Conservation (phyloP, 2,888 invertebrate species). For the Eupithecia abbreviata region DNA sequence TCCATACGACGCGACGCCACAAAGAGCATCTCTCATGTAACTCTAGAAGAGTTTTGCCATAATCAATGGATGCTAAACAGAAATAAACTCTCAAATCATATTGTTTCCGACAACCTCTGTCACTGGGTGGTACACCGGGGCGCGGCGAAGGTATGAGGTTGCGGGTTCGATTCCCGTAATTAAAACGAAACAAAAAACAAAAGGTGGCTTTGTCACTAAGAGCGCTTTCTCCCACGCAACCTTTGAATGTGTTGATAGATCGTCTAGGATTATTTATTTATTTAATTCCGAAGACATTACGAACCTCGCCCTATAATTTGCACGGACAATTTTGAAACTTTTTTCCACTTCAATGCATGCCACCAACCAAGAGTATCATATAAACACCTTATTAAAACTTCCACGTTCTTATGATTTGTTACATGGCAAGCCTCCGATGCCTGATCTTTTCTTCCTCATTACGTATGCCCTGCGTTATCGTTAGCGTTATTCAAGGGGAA, state of each 20-base stretch:
- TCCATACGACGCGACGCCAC: too few relatives aligned
- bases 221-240: too few relatives aligned
- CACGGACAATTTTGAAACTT: background rate
- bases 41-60: too few relatives aligned
- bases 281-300: background rate
- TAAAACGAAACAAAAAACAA: too few relatives aligned
- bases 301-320: background rate
- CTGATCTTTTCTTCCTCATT: conserved; percentile 40
- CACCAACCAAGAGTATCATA: conserved; percentile 13
- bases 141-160: too few relatives aligned
- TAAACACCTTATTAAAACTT: conserved; percentile 29
- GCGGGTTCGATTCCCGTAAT: too few relatives aligned
- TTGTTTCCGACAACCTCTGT: background rate
- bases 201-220: too few relatives aligned
- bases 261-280: background rate
- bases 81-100: background rate
- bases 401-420: conserved; percentile 42
- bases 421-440: conserved; percentile 34
- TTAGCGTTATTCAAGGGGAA: conserved; percentile 39
- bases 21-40: too few relatives aligned
- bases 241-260: background rate
- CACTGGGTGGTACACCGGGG: background rate
- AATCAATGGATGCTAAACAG: background rate
- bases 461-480: conserved; percentile 43
- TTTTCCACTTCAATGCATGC: background rate